A percentile compares a stretch with the other conserved stretches of the same genome.
Evolutionary conservation across 2,888 invertebrate species (phyloP).

Genomic region (Tuberolachnus salignus): DNA sequence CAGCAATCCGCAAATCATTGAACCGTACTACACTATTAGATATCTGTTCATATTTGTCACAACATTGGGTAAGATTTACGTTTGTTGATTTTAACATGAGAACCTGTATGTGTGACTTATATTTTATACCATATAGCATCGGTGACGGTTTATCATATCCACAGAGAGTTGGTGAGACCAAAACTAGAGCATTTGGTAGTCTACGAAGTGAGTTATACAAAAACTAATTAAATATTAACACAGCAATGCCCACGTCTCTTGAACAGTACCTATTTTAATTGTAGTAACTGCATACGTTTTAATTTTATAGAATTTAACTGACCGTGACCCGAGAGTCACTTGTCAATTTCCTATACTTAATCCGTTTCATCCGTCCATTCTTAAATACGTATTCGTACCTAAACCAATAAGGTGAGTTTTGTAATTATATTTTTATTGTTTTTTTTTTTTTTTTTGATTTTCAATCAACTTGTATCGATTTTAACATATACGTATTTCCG

Average conservation of each 20-base stretch:
- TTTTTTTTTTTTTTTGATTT: not conserved
- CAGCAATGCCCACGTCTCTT: too few species aligned
- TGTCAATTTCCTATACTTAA: constrained; percentile 59
- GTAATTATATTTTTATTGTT: too few species aligned
- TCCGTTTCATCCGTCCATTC: constrained; percentile 58
- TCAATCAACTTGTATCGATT: not conserved
- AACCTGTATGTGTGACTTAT: too few species aligned
- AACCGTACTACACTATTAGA: constrained; percentile 46
- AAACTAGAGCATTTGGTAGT: constrained; percentile 58
- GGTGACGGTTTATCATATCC: constrained; percentile 58
- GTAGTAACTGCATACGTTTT: too few species aligned
- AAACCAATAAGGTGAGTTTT: constrained; percentile 58
- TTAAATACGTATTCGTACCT: constrained; percentile 57
- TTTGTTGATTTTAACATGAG: not conserved
- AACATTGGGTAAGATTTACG: constrained; percentile 51
- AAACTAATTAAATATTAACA: too few species aligned
- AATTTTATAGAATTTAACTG: not conserved
- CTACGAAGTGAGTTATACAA: constrained; percentile 57
- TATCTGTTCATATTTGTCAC: constrained; percentile 57
- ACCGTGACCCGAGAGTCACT: constrained; percentile 58
- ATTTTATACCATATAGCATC: constrained; percentile 36
- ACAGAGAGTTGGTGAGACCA: constrained; percentile 57
- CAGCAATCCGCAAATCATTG: constrained; percentile 29
- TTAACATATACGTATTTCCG: not conserved
- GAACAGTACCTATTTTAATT: too few species aligned